Base-by-base conservation (phyloP, 2,888 invertebrate genomes). In the Andrena dorsata region DNA sequence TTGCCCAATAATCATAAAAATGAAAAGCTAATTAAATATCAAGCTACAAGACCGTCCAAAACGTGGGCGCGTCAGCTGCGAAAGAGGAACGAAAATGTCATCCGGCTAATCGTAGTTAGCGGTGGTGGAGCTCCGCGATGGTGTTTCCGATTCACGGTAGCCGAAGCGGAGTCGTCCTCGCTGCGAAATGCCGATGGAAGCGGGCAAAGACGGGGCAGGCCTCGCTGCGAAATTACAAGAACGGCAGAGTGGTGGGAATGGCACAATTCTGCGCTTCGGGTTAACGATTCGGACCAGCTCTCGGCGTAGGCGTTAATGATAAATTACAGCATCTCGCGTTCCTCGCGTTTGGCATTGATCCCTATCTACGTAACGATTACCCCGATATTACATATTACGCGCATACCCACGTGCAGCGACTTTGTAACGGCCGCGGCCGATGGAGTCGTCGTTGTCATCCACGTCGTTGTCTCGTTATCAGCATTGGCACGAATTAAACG, bases 301-400 rank as follows among this genome's bases (percentile, higher is more conserved):
- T 13, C 61, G 16, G 82, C 87, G 93, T 93, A 89, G 93, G 93
- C 91, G 93, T 86, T 88, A 90, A 90, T 91, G 91, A 92, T 89
- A 90, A 92, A 92, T 93, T 91, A 90, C 91, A 79, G 88, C 88
- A 90, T 90, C 88, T 82, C 83, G 80, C 80, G 82, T 81, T 81
- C 78, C 82, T 83, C 81, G 83, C 82, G 88, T 90, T 91, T 92
- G 93, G 93, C 93, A 93, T 93, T 93, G 93, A 93, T 93, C 93
- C 90, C 92, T 92, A 92, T 92, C 90, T 91, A 87, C 90, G 91
- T 91, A 90, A 91, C 92, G 88, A 91, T 91, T 91, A 89, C 91
- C 89, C 83, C 88, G 86, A 91, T 89, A 85, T 88, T 81, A 87
- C 86, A 71, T 81, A 87, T 87, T 87, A 88, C 83, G 82, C 56